Evolutionary conservation across 2,797 vertebrate species (phyloP), one percentile per base, ranked within the genome.

Genomic region (Coracias cyanogaster): DNA sequence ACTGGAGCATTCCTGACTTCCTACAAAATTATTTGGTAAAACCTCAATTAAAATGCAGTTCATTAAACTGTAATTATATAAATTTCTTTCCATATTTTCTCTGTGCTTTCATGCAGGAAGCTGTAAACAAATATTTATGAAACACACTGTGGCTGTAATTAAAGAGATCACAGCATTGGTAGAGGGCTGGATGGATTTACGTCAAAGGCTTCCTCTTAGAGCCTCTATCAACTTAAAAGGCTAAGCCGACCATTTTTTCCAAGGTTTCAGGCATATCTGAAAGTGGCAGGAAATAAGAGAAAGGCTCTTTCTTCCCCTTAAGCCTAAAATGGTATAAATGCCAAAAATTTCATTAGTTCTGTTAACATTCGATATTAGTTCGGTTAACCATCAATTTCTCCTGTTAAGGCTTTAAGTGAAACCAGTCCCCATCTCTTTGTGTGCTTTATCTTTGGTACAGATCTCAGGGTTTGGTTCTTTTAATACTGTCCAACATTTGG

Each of bases 101-200:
- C 73, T 33, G 46, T 87, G 77, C 41, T 91, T 81, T 90, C 86
- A 67, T 74, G 78, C 26, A 82, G 55, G 46, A 86, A 90, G 46
- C 26, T 74, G 73, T 92, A 93, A 96, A 95, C 46, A 92, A 95
- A 96, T 96, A 81, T 94, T 96, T 96, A 85, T 78, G 88, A 96
- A 96, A 92, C 74, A 89, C 35, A 76, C 66, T 51, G 51, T 81
- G 35, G 7, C 61, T 88, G 58, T 93, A 93, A 95, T 97, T 95
- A 93, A 93, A 84, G 26, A 65, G 37, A 91, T 95, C 54, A 31
- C 20, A 76, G 46, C 67, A 26, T 35, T 77, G 58, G 39, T 45
- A 85, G 41, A 71, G 7, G 49, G 26, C 22, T 86, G 61, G 72
- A 94, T 87, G 29, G 37, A 29, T 88, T 91, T 76, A 52, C 21